These are phyloP conservation scores for Melangyna quadrimaculata DNA, from an alignment of 2,888 invertebrate species.

Conservation along the genomic window DNA sequence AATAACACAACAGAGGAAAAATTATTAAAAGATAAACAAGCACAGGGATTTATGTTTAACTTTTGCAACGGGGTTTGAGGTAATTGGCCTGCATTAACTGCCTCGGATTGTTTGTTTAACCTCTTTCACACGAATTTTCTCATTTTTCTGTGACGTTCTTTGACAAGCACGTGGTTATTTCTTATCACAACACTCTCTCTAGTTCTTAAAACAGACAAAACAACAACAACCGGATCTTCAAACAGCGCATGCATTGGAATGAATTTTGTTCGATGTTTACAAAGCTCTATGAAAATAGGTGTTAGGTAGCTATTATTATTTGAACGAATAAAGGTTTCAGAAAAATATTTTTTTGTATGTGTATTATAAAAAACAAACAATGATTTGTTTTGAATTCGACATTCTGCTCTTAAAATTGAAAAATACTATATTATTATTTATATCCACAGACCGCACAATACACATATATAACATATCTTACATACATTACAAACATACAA, in stretches of 20 bases:
- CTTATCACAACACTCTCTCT: constrained; percentile 43
- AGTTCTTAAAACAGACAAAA: background rate
- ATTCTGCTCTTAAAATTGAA: background rate
- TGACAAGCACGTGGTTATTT: constrained; percentile 50
- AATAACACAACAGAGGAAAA: constrained; percentile 38
- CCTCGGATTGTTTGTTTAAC: constrained; percentile 44
- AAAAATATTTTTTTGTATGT: no score
- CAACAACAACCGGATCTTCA: background rate
- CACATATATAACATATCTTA: no score
- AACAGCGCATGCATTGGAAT: constrained; percentile 44
- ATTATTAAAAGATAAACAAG: constrained; percentile 31
- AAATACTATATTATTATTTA: no score
- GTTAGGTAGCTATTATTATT: background rate
- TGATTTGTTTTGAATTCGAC: background rate
- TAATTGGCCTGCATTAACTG: constrained; percentile 61
- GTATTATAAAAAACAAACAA: background rate
- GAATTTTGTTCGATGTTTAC: constrained; percentile 4
- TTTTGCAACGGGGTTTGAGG: constrained; percentile 32
- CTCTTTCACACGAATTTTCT: constrained; percentile 29
- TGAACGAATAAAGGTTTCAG: background rate
- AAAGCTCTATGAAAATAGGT: background rate
- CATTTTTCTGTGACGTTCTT: constrained; percentile 17
- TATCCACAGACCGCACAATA: no score
- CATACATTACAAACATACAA: no score
- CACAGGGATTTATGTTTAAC: constrained; percentile 32